These are phyloP conservation scores for Drosophila dives DNA, from an alignment of 2,888 invertebrate species.

Conservation along the genomic window DNA sequence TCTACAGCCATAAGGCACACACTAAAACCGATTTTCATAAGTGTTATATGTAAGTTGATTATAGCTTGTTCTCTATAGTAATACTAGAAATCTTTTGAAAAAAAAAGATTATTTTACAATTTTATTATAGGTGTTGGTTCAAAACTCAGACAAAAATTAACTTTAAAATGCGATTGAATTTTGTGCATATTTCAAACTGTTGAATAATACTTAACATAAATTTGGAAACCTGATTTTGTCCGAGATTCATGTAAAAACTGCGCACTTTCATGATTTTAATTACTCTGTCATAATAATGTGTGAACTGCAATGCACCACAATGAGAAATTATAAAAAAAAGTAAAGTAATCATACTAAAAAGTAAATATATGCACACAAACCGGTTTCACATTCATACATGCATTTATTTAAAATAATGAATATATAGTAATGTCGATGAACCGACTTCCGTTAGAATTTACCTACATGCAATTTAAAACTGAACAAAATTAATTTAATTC, in stretches of 20 bases:
- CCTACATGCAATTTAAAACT: slow-evolving; percentile 6
- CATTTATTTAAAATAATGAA: background rate
- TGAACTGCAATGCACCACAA: slow-evolving; percentile 31
- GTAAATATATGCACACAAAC: slow-evolving; percentile 19
- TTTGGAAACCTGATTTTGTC: background rate
- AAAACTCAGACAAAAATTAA: background rate
- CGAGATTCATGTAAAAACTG: background rate
- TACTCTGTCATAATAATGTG: slow-evolving; percentile 14
- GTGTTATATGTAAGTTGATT: background rate
- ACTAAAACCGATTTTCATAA: background rate
- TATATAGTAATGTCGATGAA: slow-evolving; percentile 46
- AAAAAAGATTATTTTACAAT: background rate
- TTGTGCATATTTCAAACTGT: background rate
- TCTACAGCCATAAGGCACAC: background rate
- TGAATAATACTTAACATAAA: background rate
- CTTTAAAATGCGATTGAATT: background rate
- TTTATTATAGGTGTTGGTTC: background rate
- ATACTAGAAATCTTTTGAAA: background rate
- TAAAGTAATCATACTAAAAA: slow-evolving; percentile 13
- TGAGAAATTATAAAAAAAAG: slow-evolving; percentile 7
- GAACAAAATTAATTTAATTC: slow-evolving; percentile 5
- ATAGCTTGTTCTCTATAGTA: background rate
- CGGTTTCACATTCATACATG: slow-evolving; percentile 6
- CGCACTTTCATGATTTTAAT: background rate
- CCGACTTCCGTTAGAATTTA: slow-evolving; percentile 44